phyloP scores from a whole-genome alignment of 1,140 invertebrate genomes.

The Adelges cooleyi region DNA sequence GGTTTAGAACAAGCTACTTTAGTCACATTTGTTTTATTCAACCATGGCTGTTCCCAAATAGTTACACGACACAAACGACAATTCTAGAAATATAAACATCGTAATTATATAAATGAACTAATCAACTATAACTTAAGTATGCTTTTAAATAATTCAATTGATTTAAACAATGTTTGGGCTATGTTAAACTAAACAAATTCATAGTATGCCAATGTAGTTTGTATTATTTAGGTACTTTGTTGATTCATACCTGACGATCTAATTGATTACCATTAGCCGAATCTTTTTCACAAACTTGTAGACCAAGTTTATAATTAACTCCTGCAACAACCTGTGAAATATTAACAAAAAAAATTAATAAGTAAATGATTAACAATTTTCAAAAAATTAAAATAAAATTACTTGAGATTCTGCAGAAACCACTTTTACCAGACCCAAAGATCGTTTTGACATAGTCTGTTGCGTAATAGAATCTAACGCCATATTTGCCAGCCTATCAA shows the following conservation, averaged over 20 bases:
- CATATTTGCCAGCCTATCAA: not conserved
- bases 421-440: not conserved
- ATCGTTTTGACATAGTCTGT: constrained; percentile 20
- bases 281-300: constrained; percentile 22
- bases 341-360: not conserved
- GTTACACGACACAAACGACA: constrained; percentile 42
- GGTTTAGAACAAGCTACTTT: constrained; percentile 28
- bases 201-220: no score
- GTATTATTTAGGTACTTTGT: no score
- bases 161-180: not conserved
- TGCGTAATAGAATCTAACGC: constrained; percentile 22
- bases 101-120: not conserved
- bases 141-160: not conserved
- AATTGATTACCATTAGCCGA: not conserved
- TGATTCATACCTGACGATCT: not conserved
- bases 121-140: no score
- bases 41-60: constrained; percentile 51
- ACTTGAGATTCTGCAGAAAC: constrained; percentile 14
- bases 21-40: constrained; percentile 41
- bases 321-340: constrained; percentile 14
- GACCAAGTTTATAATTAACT: constrained; percentile 12
- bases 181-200: not conserved
- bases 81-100: constrained; percentile 16
- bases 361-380: not conserved
- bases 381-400: not conserved